These are phyloP conservation scores for Bombyx mandarina DNA, from an alignment of 1,140 invertebrate species.

Conservation along the genomic window DNA sequence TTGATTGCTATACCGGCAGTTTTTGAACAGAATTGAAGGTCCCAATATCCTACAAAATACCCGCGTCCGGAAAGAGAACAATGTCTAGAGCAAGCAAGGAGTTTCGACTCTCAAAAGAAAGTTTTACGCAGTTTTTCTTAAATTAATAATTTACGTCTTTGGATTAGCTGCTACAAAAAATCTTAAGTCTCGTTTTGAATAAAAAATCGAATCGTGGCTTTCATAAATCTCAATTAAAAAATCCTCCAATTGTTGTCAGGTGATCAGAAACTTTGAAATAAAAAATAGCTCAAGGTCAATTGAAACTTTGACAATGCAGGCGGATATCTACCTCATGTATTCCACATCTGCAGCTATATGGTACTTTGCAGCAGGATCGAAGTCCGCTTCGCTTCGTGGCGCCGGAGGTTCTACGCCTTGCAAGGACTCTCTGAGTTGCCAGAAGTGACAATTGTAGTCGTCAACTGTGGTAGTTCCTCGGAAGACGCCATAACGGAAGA, in stretches of 20 bases:
- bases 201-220: neutral
- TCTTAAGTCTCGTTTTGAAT: neutral
- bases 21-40: no score
- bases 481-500: slow-evolving; percentile 91
- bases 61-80: no score
- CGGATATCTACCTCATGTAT: slow-evolving; percentile 78
- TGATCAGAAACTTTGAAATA: neutral
- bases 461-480: slow-evolving; percentile 77
- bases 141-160: no score
- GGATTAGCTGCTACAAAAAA: no score
- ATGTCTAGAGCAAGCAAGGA: no score
- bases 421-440: slow-evolving; percentile 79
- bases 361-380: slow-evolving; percentile 90
- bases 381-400: slow-evolving; percentile 82
- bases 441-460: slow-evolving; percentile 86
- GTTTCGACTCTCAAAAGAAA: no score
- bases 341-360: slow-evolving; percentile 86
- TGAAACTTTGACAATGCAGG: neutral
- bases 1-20: no score
- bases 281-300: neutral
- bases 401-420: slow-evolving; percentile 87
- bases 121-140: no score
- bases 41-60: no score
- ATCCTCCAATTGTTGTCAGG: neutral
- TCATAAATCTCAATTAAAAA: neutral